Evolutionary conservation across 1,140 invertebrate genomes (phyloP).

Genomic region (Trachymyrmex septentrionalis): DNA sequence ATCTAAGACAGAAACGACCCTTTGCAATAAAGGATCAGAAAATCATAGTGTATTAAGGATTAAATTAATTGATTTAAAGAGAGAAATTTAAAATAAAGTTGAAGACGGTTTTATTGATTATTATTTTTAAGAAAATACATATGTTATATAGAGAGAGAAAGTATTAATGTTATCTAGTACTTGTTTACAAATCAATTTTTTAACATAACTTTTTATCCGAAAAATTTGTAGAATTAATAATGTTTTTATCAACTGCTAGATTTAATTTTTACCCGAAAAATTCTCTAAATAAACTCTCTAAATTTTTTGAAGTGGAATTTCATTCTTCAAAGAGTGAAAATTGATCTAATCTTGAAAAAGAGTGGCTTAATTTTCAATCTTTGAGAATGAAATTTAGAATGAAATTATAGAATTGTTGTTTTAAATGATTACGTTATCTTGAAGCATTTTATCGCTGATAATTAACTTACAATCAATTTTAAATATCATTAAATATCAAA

Average conservation of each 20-base stretch:
- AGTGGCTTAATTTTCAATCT: too few species aligned
- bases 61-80: too few species aligned
- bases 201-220: not conserved
- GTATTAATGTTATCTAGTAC: not conserved
- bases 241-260: not conserved
- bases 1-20: too few species aligned
- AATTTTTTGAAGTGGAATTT: too few species aligned
- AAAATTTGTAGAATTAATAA: not conserved
- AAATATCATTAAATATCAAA: not conserved
- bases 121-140: not conserved
- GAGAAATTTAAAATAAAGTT: not conserved
- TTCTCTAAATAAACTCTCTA: too few species aligned
- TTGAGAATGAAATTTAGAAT: too few species aligned
- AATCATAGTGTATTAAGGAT: too few species aligned
- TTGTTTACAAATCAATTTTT: not conserved
- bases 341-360: too few species aligned
- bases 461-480: constrained; percentile 2
- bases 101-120: not conserved
- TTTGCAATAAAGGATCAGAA: too few species aligned
- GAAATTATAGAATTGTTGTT: constrained; percentile 12
- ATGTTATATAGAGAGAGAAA: too few species aligned
- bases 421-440: constrained; percentile 23
- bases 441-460: not conserved
- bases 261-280: not conserved
- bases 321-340: too few species aligned